Percentiles rank a stretch among this genome's conserved stretches.
phyloP scores from a whole-genome alignment of 2,113 vertebrate species.

The Neopipo cinnamomea region DNA sequence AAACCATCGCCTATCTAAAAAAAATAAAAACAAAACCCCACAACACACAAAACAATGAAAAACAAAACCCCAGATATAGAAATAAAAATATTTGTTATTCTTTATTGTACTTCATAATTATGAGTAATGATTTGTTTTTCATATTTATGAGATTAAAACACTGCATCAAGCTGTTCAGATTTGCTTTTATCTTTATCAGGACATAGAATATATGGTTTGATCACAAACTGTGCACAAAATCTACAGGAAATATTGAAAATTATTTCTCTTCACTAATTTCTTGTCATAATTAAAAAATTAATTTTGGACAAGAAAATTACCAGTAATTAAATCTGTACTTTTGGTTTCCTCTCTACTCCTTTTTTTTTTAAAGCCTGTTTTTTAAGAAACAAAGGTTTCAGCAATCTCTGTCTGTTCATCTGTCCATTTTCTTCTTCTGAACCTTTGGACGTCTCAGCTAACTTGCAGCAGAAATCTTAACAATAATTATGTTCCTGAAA shows the following conservation, averaged over 20 bases:
- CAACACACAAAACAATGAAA: neutral
- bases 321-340: neutral
- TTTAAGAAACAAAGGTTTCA: neutral
- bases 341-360: neutral
- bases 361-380: neutral
- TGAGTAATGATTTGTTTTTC: neutral
- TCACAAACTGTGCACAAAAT: neutral
- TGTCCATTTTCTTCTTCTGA: neutral
- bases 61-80: neutral
- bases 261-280: neutral
- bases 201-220: neutral
- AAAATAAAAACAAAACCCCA: neutral
- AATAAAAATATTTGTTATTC: neutral
- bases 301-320: neutral
- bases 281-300: neutral
- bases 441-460: neutral
- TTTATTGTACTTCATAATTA: conserved; percentile 1
- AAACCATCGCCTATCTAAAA: neutral
- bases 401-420: neutral
- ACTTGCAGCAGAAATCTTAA: neutral
- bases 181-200: neutral
- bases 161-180: neutral
- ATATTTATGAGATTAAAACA: conserved; percentile 9
- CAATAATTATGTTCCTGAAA: neutral
- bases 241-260: neutral